Conservation (phyloP, 2,888 invertebrate genomes). For the Synanthedon andrenaeformis region DNA sequence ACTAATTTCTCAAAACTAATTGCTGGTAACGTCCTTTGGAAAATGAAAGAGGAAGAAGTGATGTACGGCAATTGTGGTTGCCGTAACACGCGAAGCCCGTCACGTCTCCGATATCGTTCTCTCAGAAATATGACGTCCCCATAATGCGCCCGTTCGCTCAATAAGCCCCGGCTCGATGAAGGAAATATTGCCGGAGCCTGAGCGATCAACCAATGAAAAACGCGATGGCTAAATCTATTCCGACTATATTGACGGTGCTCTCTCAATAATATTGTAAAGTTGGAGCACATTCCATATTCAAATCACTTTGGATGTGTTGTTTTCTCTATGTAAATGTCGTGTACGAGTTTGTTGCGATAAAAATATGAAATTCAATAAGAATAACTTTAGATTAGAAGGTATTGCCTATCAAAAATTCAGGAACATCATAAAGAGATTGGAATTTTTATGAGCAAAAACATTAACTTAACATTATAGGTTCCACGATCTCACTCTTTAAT, state of each 20-base stretch:
- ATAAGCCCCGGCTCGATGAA: conserved; percentile 48
- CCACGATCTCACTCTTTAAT: no score
- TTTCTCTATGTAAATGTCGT: no score
- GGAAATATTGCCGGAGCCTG: conserved; percentile 53
- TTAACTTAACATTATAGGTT: no score
- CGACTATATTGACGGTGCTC: neutral
- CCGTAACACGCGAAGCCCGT: conserved; percentile 17
- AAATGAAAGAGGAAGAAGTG: neutral
- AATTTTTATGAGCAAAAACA: no score
- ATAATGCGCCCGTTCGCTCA: conserved; percentile 47
- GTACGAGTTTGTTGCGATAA: no score
- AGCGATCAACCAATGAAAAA: conserved; percentile 24
- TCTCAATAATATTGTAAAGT: neutral
- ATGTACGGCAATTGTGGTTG: neutral
- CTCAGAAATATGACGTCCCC: conserved; percentile 52
- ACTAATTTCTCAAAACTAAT: no score
- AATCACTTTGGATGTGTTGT: neutral
- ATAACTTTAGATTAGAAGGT: no score
- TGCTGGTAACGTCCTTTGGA: conserved; percentile 17
- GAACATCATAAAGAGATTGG: no score
- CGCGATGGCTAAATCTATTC: neutral
- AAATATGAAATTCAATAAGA: no score
- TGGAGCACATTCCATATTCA: neutral
- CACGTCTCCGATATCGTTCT: conserved; percentile 56
- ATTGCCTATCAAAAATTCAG: no score